Percentiles rank a stretch among this genome's conserved stretches.
Evolutionary conservation across 2,888 invertebrate species (phyloP).

Genomic region (Chrysolina haemoptera): DNA sequence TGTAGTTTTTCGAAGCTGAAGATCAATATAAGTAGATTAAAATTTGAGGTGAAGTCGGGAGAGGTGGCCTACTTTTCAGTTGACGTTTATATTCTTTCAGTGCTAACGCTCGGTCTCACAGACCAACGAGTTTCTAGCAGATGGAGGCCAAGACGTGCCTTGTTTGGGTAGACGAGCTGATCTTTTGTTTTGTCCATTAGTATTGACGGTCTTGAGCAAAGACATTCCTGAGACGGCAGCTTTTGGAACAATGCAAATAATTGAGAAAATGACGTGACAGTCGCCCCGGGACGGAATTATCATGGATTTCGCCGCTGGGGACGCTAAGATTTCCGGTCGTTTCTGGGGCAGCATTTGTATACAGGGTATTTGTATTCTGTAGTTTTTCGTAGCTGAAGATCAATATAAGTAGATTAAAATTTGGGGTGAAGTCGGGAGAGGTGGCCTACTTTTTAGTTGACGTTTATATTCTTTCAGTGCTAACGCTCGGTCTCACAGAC

Average conservation of each 20-base stretch:
- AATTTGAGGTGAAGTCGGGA: no score
- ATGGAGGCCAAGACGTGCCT: conserved; percentile 32
- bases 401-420: no score
- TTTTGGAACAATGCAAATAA: conserved; percentile 37
- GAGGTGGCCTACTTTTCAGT: no score
- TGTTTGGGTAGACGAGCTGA: conserved; percentile 45
- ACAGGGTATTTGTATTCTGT: not conserved
- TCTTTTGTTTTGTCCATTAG: conserved; percentile 48
- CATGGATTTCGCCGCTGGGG: conserved; percentile 21
- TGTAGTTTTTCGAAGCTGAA: not conserved
- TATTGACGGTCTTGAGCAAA: conserved; percentile 40
- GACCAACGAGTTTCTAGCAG: conserved; percentile 17
- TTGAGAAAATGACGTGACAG: conserved; percentile 35
- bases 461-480: no score
- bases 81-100: no score
- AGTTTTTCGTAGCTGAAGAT: not conserved
- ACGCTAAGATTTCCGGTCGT: not conserved
- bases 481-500: no score
- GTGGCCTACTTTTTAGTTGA: no score
- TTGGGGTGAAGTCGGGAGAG: no score
- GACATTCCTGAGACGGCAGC: conserved; percentile 35
- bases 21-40: no score
- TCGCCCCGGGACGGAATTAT: conserved; percentile 25
- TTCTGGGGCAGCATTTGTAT: not conserved
- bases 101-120: no score